Evolutionary conservation across 2,113 vertebrate genomes (phyloP), one percentile per base, ranked within the genome.

Genomic region (Bubalus kerabau): DNA sequence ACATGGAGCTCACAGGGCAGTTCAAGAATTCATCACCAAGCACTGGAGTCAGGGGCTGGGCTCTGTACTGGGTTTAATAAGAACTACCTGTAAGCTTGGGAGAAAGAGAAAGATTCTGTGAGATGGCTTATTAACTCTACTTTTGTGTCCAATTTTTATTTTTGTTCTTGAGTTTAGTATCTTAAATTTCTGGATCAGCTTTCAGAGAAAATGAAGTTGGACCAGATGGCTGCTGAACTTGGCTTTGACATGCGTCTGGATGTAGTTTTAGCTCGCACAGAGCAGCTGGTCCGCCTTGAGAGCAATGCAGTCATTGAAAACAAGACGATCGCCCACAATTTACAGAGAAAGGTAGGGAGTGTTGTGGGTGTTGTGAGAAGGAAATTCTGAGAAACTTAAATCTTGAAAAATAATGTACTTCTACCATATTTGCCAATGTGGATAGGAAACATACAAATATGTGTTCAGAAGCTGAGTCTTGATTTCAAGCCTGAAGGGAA

Each of bases 221-320:
- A 99, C 40, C 96, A 98, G 14, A 92, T 99, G 81, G 98, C 98
- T 87, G 98, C 98, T 94, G 99, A 99, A 83, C 98, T 99, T 50
- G 99, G 99, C 59, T 99, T 99, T 48, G 99, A 99, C 94, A 99
- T 99, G 99, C 99, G 98, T n/a, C 94, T 99, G 43, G 99, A 99
- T 76, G 98, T 98, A 0, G 98, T 99, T 96, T 97, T 99, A 95
- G 99, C 99, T 71, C 99, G 99, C 0, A 98, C 97, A 21, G 99
- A 99, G 88, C 99, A 99, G 97, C 97, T 99, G 83, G 98, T 99
- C 81, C 99, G 99, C 96, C 98, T 99, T 1, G 99, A 99, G 98
- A 98, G 98, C 91, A 98, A 98, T 2, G 98, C 99, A 0, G 96
- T 99, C 96, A 97, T 99, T 95, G 99, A 99, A 98, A 99, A 98